These are phyloP conservation scores for Nephrotoma appendiculata DNA, from an alignment of 2,888 invertebrate genomes.

Conservation along the genomic window DNA sequence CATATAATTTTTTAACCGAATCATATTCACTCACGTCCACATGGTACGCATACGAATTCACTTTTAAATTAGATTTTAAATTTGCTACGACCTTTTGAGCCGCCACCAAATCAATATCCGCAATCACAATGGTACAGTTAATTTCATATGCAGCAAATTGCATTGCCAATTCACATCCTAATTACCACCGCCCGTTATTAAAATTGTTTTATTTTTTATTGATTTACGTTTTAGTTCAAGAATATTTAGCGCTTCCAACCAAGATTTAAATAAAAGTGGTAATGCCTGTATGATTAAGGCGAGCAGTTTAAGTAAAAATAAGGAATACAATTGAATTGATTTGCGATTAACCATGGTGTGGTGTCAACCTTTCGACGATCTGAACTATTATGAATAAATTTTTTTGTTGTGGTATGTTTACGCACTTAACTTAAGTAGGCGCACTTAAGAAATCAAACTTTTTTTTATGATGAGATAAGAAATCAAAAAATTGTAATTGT, in stretches of 20 bases:
- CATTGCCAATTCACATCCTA: slow-evolving; percentile 19
- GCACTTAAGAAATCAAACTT: too few relatives aligned
- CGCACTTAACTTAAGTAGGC: too few relatives aligned
- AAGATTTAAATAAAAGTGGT: background rate
- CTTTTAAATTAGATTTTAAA: slow-evolving; percentile 9
- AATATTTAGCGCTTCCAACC: background rate
- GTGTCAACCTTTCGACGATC: background rate
- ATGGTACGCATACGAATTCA: background rate
- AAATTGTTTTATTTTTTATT: background rate
- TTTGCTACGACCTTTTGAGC: slow-evolving; percentile 8
- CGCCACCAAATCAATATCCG: slow-evolving; percentile 10
- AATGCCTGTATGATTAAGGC: background rate
- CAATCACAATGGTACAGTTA: slow-evolving; percentile 11
- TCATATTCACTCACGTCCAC: slow-evolving; percentile 9
- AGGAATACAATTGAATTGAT: background rate
- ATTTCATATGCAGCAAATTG: slow-evolving; percentile 16
- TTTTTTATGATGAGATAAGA: too few relatives aligned
- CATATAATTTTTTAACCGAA: slow-evolving; percentile 6
- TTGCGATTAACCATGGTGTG: background rate
- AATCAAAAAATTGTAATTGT: too few relatives aligned
- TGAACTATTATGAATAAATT: background rate
- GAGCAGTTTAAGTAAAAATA: background rate
- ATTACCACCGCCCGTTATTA: slow-evolving; percentile 17
- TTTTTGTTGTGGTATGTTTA: too few relatives aligned
- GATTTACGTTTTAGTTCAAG: background rate